Evolutionary conservation across 1,140 invertebrate genomes (phyloP).

Genomic region (Atta texana): DNA sequence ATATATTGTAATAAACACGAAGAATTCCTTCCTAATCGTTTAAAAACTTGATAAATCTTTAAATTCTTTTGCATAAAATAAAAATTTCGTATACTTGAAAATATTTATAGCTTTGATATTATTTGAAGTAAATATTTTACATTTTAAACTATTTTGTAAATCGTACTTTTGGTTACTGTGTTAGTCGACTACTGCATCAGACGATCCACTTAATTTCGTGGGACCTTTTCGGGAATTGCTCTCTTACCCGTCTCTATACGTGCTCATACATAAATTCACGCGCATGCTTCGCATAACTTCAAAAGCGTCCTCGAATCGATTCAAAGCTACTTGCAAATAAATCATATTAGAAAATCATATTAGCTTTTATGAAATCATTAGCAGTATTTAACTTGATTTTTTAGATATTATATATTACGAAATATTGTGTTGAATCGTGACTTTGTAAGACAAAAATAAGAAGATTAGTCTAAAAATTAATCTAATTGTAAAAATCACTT

Average conservation of each 20-base stretch:
- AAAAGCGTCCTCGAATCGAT: constrained; percentile 14
- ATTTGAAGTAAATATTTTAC: constrained; percentile 6
- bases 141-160: not conserved
- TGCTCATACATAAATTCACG: constrained; percentile 49
- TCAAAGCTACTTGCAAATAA: constrained; percentile 10
- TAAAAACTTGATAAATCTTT: not conserved
- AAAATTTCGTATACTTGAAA: constrained; percentile 4
- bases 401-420: not conserved
- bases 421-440: not conserved
- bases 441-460: not conserved
- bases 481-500: too few species aligned
- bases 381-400: constrained; percentile 26
- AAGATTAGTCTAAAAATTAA: not conserved
- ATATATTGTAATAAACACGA: not conserved
- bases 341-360: constrained; percentile 8
- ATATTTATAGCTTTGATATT: not conserved
- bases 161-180: not conserved
- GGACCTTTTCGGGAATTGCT: constrained; percentile 10
- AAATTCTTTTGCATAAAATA: not conserved
- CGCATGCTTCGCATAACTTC: constrained; percentile 20
- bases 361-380: not conserved
- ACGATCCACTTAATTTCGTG: constrained; percentile 44
- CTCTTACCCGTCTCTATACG: not conserved
- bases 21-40: not conserved
- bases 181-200: constrained; percentile 5